These are phyloP conservation scores for Bombus picipes DNA, from an alignment of 1,140 invertebrate species.

Conservation along the genomic window DNA sequence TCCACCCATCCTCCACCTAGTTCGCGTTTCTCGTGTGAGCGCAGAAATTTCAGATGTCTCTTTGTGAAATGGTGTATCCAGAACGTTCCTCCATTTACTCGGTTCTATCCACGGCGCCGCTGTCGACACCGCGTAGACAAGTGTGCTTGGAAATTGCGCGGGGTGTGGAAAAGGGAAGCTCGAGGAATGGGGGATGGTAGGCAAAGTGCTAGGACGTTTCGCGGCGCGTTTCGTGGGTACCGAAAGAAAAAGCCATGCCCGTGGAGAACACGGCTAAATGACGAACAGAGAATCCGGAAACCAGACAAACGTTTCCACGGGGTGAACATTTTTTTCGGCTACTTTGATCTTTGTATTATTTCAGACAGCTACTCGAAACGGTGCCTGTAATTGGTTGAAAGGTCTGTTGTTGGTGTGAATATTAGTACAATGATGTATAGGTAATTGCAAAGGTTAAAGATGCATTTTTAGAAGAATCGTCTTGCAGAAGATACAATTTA, in stretches of 20 bases:
- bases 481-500: no score
- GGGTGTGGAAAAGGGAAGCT: slow-evolving; percentile 50
- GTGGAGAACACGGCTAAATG: neutral
- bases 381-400: no score
- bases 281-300: neutral
- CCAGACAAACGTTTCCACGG: neutral
- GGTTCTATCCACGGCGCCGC: slow-evolving; percentile 58
- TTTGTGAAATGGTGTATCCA: slow-evolving; percentile 58
- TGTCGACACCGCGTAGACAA: slow-evolving; percentile 65
- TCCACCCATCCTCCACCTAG: slow-evolving; percentile 29
- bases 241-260: neutral
- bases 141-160: slow-evolving; percentile 64
- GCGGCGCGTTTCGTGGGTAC: neutral
- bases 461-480: no score
- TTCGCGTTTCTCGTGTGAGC: slow-evolving; percentile 31
- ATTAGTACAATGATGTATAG: no score
- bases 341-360: neutral
- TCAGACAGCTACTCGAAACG: no score
- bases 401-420: neutral
- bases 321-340: neutral
- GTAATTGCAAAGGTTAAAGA: no score
- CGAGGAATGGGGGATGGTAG: neutral
- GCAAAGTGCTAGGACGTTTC: slow-evolving; percentile 33
- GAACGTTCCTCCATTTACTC: slow-evolving; percentile 54
- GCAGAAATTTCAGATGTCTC: slow-evolving; percentile 73